Percentiles rank a stretch among this genome's conserved stretches.
Evolutionary conservation across 1,140 invertebrate genomes (phyloP).

Genomic region (Pseudomyrmex pallidus): DNA sequence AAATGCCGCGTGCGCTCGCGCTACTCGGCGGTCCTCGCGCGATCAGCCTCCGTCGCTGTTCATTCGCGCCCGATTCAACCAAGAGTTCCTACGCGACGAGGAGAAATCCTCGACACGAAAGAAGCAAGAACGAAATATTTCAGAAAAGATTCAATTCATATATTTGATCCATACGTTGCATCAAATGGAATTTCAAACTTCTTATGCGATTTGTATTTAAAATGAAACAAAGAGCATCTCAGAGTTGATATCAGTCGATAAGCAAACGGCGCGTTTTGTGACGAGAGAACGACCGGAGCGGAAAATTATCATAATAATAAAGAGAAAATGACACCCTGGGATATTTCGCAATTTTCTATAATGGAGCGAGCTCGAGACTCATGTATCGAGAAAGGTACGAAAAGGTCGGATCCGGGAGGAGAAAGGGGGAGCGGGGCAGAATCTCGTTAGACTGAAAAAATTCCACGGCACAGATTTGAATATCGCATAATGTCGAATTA

Average conservation of each 20-base stretch:
- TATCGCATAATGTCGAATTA: conserved; percentile 83
- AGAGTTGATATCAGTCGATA: background rate
- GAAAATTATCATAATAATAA: conserved; percentile 44
- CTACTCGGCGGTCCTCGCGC: conserved; percentile 52
- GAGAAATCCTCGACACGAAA: background rate
- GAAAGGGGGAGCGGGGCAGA: conserved; percentile 70
- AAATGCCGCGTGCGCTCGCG: conserved; percentile 64
- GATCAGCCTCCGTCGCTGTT: conserved; percentile 26
- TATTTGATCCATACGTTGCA: too few species aligned
- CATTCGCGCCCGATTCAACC: conserved; percentile 36
- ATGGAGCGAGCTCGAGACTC: conserved; percentile 48
- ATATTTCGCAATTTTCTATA: conserved; percentile 56
- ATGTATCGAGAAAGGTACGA: conserved; percentile 35
- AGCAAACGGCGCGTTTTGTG: background rate
- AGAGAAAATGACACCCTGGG: conserved; percentile 45
- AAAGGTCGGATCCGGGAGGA: conserved; percentile 17
- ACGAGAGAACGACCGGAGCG: conserved; percentile 32
- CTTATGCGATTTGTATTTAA: too few species aligned
- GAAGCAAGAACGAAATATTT: too few species aligned
- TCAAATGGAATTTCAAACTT: too few species aligned
- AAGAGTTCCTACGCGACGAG: background rate
- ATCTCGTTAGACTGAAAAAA: conserved; percentile 80
- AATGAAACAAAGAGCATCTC: background rate
- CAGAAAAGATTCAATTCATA: too few species aligned
- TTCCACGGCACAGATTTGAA: conserved; percentile 81